phyloP scores from a whole-genome alignment of 2,888 invertebrate genomes.

The Chloroclysta siterata region DNA sequence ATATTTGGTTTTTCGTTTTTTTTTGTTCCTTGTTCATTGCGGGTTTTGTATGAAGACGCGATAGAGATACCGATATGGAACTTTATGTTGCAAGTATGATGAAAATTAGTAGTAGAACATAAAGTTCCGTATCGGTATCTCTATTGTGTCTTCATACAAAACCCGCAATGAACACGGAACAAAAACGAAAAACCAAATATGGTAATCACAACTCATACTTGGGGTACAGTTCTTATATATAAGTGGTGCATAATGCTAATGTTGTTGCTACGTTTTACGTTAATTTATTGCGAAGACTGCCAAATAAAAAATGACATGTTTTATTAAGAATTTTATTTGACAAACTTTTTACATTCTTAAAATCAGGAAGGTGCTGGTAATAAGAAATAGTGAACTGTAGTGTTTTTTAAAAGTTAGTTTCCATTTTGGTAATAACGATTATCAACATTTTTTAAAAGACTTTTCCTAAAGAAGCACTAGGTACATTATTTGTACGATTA shows the following conservation, averaged over 20 bases:
- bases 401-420: constrained; percentile 34
- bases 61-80: too few species aligned
- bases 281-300: constrained; percentile 58
- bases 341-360: constrained; percentile 68
- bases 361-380: constrained; percentile 69
- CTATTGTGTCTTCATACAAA: too few species aligned
- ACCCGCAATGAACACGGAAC: too few species aligned
- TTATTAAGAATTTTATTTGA: constrained; percentile 74
- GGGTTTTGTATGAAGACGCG: too few species aligned
- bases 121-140: too few species aligned
- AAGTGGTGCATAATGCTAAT: constrained; percentile 29
- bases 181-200: too few species aligned
- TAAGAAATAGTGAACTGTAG: constrained; percentile 61
- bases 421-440: constrained; percentile 33
- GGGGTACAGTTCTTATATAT: constrained; percentile 19
- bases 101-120: too few species aligned
- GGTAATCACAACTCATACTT: too few species aligned
- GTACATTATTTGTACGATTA: constrained; percentile 5
- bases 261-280: constrained; percentile 40
- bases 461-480: constrained; percentile 16
- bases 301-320: constrained; percentile 61
- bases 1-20: too few species aligned
- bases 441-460: neutral
- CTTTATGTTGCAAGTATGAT: too few species aligned
- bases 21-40: too few species aligned